These are phyloP conservation scores for Trissoscelio sp. DNA, from an alignment of 2,888 invertebrate genomes.

Conservation along the genomic window DNA sequence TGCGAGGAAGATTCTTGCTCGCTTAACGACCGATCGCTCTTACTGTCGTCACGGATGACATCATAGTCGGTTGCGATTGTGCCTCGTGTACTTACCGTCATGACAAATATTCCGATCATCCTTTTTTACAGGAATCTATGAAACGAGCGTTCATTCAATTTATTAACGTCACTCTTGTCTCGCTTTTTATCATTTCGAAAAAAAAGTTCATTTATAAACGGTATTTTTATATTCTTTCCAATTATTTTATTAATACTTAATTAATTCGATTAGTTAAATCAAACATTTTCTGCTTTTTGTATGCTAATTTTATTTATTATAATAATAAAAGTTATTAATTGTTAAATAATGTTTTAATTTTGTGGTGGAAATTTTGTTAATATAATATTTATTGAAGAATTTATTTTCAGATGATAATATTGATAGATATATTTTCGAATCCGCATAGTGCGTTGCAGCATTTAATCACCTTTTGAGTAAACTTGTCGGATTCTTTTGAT, in stretches of 20 bases:
- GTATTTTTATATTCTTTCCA: too few species aligned
- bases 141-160: constrained; percentile 11
- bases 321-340: too few species aligned
- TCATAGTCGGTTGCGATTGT: constrained; percentile 37
- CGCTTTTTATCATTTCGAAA: not conserved
- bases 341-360: too few species aligned
- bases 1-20: constrained; percentile 48
- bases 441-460: constrained; percentile 30
- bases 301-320: too few species aligned
- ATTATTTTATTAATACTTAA: too few species aligned
- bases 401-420: too few species aligned
- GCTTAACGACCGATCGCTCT: constrained; percentile 49
- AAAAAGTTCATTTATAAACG: too few species aligned
- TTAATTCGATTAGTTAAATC: too few species aligned
- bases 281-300: too few species aligned
- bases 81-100: constrained; percentile 8
- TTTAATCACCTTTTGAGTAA: constrained; percentile 48
- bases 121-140: constrained; percentile 30
- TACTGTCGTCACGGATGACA: constrained; percentile 61
- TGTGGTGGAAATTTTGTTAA: too few species aligned
- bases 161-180: not conserved
- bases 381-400: too few species aligned
- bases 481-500: constrained; percentile 51
- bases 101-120: constrained; percentile 36
- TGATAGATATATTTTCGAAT: too few species aligned